Evolutionary conservation across 2,797 vertebrate genomes (phyloP).

Genomic region (Sarcophilus harrisii): DNA sequence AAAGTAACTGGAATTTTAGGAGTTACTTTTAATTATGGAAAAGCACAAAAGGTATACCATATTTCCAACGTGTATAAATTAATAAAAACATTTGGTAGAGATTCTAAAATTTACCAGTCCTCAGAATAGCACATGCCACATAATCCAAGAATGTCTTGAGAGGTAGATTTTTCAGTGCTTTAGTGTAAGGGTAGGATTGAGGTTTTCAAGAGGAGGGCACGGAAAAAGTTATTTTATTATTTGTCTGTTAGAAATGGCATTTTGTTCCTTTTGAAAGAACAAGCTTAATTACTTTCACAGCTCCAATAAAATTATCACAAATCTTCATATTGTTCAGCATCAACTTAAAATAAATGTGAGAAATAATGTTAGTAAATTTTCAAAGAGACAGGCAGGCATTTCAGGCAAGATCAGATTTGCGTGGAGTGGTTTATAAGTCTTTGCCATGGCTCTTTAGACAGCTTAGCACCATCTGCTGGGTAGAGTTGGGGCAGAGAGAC

Average conservation of each 20-base stretch:
- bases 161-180: constrained; percentile 45
- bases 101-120: background rate
- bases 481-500: background rate
- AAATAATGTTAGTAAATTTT: background rate
- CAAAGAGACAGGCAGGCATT: background rate
- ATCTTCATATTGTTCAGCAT: constrained; percentile 26
- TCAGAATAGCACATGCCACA: background rate
- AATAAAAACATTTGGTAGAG: constrained; percentile 28
- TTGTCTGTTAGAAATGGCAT: background rate
- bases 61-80: background rate
- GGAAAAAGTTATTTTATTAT: constrained; percentile 21
- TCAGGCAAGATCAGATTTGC: background rate
- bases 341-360: background rate
- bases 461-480: background rate
- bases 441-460: background rate
- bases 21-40: background rate
- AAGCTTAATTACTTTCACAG: constrained; percentile 42
- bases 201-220: background rate
- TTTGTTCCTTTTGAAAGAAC: constrained; percentile 45
- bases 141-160: background rate
- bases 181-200: constrained; percentile 27
- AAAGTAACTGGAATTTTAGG: too few species aligned
- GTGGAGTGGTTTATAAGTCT: background rate
- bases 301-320: constrained; percentile 21
- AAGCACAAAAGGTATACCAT: constrained; percentile 37